Evolutionary conservation across 2,113 vertebrate species (phyloP).

Genomic region (Charina bottae): DNA sequence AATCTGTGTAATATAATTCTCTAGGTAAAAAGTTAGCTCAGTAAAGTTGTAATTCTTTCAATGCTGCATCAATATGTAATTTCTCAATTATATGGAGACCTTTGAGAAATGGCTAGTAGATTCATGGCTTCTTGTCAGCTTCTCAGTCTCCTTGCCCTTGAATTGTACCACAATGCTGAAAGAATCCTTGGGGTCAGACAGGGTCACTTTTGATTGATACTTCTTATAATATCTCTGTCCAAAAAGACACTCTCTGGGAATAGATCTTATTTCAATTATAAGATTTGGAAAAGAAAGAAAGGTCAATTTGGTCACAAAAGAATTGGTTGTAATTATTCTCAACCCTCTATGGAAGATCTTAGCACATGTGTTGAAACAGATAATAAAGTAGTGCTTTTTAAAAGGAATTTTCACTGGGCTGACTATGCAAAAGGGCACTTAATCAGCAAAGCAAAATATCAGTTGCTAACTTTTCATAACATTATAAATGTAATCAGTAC

Average conservation of each 20-base stretch:
- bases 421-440: not conserved
- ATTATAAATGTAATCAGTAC: no score
- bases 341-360: not conserved
- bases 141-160: not conserved
- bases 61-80: constrained; percentile 27
- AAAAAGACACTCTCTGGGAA: not conserved
- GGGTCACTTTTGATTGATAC: constrained; percentile 12
- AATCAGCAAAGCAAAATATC: not conserved
- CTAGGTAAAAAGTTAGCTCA: constrained; percentile 30
- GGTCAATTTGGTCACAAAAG: not conserved
- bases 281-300: constrained; percentile 24
- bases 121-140: constrained; percentile 8
- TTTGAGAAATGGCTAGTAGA: constrained; percentile 22
- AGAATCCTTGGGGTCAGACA: not conserved
- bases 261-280: not conserved
- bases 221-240: not conserved
- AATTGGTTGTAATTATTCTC: not conserved
- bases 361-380: not conserved
- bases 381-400: not conserved
- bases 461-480: no score
- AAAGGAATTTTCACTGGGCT: not conserved
- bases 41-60: constrained; percentile 54
- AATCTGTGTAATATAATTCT: not conserved
- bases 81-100: constrained; percentile 36
- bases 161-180: not conserved